These are phyloP conservation scores for Cacoxenus indagator DNA, from an alignment of 2,888 invertebrate species.

Conservation along the genomic window DNA sequence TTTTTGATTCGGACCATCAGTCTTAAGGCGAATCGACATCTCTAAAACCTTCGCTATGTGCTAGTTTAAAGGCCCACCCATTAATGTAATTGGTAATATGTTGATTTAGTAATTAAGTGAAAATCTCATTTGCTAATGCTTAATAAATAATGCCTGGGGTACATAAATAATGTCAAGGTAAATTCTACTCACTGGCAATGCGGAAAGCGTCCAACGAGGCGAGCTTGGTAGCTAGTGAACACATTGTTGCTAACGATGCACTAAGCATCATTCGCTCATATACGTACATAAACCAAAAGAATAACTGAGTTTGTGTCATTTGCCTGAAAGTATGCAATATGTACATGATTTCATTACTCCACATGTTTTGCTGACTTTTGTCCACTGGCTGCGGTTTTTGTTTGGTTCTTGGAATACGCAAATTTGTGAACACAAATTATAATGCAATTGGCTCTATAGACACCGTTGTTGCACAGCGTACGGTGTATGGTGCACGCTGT, in stretches of 20 bases:
- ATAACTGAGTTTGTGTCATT: too few species aligned
- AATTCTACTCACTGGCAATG: too few species aligned
- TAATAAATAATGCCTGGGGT: too few species aligned
- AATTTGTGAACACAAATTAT: conserved; percentile 48
- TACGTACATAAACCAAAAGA: too few species aligned
- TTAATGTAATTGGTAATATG: conserved; percentile 9
- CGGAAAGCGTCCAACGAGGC: too few species aligned
- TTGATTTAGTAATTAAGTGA: conserved; percentile 25
- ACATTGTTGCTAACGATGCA: too few species aligned
- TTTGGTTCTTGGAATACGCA: neutral
- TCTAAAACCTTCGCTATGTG: neutral
- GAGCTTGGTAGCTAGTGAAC: too few species aligned
- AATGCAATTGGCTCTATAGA: conserved; percentile 47
- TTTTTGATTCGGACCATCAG: neutral
- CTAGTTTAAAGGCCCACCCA: neutral
- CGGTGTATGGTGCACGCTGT: neutral
- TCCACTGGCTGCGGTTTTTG: conserved; percentile 10
- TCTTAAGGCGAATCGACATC: neutral
- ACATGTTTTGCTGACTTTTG: conserved; percentile 43
- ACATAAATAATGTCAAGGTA: too few species aligned
- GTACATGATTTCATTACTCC: conserved; percentile 24
- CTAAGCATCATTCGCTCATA: too few species aligned
- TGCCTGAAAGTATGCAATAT: too few species aligned
- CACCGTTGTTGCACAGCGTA: too few species aligned
- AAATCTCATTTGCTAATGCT: conserved; percentile 43